phyloP scores from a whole-genome alignment of 2,113 vertebrate genomes.

The Equus przewalskii region DNA sequence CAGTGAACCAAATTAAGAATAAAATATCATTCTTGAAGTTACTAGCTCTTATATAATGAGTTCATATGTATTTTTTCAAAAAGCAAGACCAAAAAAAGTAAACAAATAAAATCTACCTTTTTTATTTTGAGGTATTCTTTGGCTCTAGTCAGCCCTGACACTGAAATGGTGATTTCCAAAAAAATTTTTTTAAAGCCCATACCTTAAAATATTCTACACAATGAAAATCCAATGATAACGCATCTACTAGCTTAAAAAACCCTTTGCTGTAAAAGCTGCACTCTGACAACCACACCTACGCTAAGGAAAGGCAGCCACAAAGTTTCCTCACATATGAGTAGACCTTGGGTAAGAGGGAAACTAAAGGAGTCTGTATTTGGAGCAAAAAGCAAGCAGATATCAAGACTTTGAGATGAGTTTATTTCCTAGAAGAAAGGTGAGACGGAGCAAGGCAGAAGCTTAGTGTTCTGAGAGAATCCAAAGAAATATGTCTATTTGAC shows the following conservation, averaged over 20 bases:
- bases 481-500: not conserved
- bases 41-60: not conserved
- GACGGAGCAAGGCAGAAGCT: not conserved
- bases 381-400: not conserved
- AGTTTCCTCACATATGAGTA: not conserved
- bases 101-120: not conserved
- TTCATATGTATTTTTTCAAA: not conserved
- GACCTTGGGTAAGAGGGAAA: not conserved
- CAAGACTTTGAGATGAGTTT: not conserved
- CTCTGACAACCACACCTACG: not conserved
- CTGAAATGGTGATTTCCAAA: not conserved
- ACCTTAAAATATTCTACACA: not conserved
- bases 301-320: not conserved
- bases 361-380: not conserved
- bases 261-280: not conserved
- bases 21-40: not conserved
- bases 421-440: not conserved
- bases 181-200: not conserved
- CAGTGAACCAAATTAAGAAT: not conserved
- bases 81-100: not conserved
- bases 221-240: not conserved
- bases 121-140: not conserved
- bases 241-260: not conserved
- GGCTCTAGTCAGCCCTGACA: not conserved
- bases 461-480: not conserved